These are phyloP conservation scores for Ochropleura plecta DNA, from an alignment of 2,888 invertebrate genomes.

Conservation along the genomic window DNA sequence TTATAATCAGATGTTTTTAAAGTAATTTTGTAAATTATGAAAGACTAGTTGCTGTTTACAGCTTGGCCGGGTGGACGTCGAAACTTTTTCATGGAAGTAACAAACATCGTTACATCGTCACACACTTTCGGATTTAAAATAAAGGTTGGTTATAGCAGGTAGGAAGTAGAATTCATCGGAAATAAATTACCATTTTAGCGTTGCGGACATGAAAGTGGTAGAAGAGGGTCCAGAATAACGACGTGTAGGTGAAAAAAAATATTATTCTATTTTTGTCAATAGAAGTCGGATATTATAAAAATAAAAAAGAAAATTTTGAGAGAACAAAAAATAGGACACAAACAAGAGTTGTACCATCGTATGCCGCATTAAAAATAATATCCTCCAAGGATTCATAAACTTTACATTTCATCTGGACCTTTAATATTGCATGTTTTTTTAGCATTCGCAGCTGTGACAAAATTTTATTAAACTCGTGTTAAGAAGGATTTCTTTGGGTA, in stretches of 20 bases:
- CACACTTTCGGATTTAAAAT: no score
- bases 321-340: not conserved
- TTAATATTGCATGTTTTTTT: conserved; percentile 29
- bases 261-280: not conserved
- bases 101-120: no score
- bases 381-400: conserved; percentile 30
- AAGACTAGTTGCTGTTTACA: no score
- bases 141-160: no score
- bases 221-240: not conserved
- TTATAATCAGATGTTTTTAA: not conserved
- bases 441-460: conserved; percentile 26
- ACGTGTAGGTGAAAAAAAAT: not conserved
- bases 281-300: not conserved
- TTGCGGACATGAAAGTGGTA: no score
- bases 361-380: conserved; percentile 5
- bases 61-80: no score
- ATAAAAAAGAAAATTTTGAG: not conserved
- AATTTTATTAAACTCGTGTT: conserved; percentile 25
- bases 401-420: conserved; percentile 28
- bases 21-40: not conserved
- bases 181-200: not conserved
- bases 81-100: no score
- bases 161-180: not conserved
- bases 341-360: not conserved
- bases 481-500: conserved; percentile 3